Evolutionary conservation across 1,140 invertebrate species (phyloP), one percentile per base, ranked within the genome.

Genomic region (Panulirus ornatus): DNA sequence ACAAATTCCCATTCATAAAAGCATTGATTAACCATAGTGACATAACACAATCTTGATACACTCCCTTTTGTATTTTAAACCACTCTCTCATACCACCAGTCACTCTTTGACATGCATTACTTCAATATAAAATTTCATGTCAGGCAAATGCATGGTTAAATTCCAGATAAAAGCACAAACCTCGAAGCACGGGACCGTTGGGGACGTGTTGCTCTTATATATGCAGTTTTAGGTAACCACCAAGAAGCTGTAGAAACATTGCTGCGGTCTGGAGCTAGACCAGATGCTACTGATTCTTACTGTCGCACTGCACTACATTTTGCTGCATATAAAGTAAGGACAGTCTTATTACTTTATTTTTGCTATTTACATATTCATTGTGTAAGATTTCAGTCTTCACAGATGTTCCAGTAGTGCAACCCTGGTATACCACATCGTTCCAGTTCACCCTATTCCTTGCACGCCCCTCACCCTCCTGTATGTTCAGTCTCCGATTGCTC

Each of bases 291-390:
- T 54, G 88, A 89, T 51, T 71, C 79, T 73, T 81, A 84, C 30
- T 73, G 63, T 34, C 66, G 88, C 51, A 89, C 88, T 40, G 42
- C 79, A 58, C 47, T 89, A 38, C 88, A 89, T 40, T 89, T 75
- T 89, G 88, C 88, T 83, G 70, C 78, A 2, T 89, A 89, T 84
- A 89, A 89, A 81, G 87, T 84, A 75, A 36, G 47, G 22, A 27
- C 2, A 16, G 47, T 27, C 34, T 19, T 34, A 27, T 40, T 63
- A 14, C 54, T 16, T 66, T 58, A 63, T 40, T 58, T 51, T 51
- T 54, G 11, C 16, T 82, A 63, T 34, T 51, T 22, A 1, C 30
- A 34, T 51, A 27, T 34, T 51, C 16, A 51, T 54, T 51, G 6
- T n/a, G n/a, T n/a, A n/a, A n/a, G 51, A 11, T 11, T 11, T 58